Conservation (phyloP, 2,113 vertebrate species). For the Turnix velox region DNA sequence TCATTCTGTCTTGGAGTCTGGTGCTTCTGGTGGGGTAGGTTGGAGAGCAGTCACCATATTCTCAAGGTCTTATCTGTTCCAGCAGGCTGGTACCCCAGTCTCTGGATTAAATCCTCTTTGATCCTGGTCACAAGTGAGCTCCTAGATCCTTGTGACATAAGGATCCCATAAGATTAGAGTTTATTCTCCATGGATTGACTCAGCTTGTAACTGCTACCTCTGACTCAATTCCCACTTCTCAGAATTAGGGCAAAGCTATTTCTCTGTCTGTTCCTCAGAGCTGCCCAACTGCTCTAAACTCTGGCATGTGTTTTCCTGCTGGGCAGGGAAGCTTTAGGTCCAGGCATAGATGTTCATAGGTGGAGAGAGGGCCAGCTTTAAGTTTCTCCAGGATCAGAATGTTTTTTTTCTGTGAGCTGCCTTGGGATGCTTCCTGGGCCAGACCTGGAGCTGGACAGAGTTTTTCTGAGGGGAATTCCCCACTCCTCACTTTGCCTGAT, state of each 20-base stretch:
- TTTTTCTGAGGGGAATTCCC: not conserved
- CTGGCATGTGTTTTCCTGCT: accelerated
- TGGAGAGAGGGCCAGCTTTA: not conserved
- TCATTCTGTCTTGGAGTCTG: accelerated
- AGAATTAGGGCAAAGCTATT: not conserved
- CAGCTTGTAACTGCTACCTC: not conserved
- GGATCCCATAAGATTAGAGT: not conserved
- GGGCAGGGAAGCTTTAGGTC: not conserved
- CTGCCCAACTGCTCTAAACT: not conserved
- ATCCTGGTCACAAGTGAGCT: not conserved
- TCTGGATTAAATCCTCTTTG: not conserved
- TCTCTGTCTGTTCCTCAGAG: not conserved
- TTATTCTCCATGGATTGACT: not conserved
- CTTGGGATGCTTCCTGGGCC: not conserved
- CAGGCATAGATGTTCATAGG: not conserved
- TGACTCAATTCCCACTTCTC: not conserved
- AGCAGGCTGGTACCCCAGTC: not conserved
- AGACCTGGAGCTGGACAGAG: not conserved
- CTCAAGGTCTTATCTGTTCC: not conserved
- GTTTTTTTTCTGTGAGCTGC: not conserved
- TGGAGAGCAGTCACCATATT: too few relatives aligned
- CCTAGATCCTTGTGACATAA: not conserved
- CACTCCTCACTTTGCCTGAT: accelerated
- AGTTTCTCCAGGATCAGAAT: not conserved
- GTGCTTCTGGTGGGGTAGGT: not conserved